These are phyloP conservation scores for Ranitomeya imitator DNA, from an alignment of 2,113 vertebrate genomes.

Conservation along the genomic window DNA sequence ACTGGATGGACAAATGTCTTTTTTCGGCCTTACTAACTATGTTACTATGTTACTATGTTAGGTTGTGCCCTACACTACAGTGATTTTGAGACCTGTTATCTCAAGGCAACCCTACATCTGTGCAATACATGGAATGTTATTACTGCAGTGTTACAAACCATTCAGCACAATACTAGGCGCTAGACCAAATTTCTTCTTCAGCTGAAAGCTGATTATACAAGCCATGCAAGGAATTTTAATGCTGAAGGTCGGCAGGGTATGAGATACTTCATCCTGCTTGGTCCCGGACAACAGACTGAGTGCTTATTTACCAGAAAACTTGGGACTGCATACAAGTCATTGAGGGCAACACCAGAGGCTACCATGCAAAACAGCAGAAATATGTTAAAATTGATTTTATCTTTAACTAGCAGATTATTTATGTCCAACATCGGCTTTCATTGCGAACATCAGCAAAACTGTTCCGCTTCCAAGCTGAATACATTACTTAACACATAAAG, in stretches of 20 bases:
- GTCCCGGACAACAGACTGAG: not conserved
- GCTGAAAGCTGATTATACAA: not conserved
- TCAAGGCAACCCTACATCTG: too few species aligned
- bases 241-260: not conserved
- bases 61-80: too few species aligned
- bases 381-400: not conserved
- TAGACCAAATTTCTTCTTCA: not conserved
- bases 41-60: too few species aligned
- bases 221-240: not conserved
- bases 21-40: too few species aligned
- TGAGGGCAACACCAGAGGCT: not conserved
- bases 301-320: not conserved
- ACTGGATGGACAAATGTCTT: too few species aligned
- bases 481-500: not conserved
- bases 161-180: not conserved
- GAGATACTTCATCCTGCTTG: not conserved
- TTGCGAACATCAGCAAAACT: not conserved
- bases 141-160: not conserved
- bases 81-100: too few species aligned
- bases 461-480: not conserved
- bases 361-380: not conserved
- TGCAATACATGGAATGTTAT: too few species aligned
- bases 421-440: too few species aligned
- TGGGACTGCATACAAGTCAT: not conserved
- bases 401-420: not conserved